Evolutionary conservation across 2,888 invertebrate species (phyloP).

Genomic region (Lysandra bellargus): DNA sequence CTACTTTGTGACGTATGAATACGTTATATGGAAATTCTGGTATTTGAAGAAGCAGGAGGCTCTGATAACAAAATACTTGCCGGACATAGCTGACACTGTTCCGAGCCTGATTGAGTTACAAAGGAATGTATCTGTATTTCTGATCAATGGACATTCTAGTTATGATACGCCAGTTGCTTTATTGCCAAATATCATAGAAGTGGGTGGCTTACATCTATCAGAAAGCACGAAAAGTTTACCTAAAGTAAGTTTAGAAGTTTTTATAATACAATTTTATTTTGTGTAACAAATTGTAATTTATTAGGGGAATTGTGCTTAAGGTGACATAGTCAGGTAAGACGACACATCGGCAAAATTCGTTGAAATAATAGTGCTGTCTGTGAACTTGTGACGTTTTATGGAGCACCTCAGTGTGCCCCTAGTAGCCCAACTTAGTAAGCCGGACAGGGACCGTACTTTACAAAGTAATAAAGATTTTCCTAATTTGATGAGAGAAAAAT

Average conservation of each 20-base stretch:
- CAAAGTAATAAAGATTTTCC: no score
- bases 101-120: slow-evolving; percentile 67
- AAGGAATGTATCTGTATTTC: slow-evolving; percentile 62
- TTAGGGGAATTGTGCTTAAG: no score
- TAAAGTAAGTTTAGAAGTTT: slow-evolving; percentile 36
- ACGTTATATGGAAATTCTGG: slow-evolving; percentile 64
- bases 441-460: no score
- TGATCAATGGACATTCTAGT: slow-evolving; percentile 76
- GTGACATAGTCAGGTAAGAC: no score
- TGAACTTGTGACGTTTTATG: no score
- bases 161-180: slow-evolving; percentile 69
- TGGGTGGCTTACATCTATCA: slow-evolving; percentile 79
- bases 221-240: slow-evolving; percentile 58
- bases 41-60: slow-evolving; percentile 62
- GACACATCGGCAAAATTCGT: no score
- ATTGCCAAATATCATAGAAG: slow-evolving; percentile 78
- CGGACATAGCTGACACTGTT: slow-evolving; percentile 57
- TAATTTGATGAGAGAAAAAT: no score
- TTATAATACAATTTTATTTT: not conserved
- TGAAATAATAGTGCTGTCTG: no score
- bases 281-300: not conserved
- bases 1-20: slow-evolving; percentile 65
- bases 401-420: no score
- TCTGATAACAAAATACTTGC: slow-evolving; percentile 61
- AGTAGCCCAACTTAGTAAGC: no score